A percentile compares a stretch with the other conserved stretches of the same genome.
Conservation (phyloP, 1,140 invertebrate genomes). For the Hycleus cichorii region DNA sequence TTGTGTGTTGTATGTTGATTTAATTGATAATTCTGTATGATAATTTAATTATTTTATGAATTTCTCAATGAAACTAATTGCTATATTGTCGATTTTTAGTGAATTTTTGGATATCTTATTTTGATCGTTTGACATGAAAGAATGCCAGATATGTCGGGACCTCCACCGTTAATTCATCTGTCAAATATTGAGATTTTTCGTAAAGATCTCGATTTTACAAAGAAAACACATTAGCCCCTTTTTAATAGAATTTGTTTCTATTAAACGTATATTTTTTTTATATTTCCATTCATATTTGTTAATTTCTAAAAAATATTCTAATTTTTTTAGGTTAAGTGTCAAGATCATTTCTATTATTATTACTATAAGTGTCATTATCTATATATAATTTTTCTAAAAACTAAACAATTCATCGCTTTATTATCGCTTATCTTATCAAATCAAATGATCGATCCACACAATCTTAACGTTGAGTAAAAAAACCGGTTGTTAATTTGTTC, state of each 20-base stretch:
- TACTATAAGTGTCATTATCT: too few species aligned
- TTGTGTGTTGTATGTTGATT: background rate
- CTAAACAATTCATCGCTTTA: too few species aligned
- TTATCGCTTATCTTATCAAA: slow-evolving; percentile 1
- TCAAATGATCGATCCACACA: background rate
- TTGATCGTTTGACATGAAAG: background rate
- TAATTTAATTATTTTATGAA: background rate
- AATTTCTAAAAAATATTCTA: too few species aligned
- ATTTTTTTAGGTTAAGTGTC: too few species aligned
- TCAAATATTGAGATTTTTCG: background rate
- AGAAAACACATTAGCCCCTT: too few species aligned
- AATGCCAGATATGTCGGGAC: background rate
- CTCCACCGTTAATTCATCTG: background rate
- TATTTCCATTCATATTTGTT: too few species aligned
- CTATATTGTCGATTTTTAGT: background rate
- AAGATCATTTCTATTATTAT: too few species aligned
- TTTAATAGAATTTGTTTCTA: too few species aligned
- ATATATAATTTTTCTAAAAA: too few species aligned
- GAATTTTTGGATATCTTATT: background rate
- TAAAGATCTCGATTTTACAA: too few species aligned
- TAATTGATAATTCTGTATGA: background rate
- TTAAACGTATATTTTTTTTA: too few species aligned
- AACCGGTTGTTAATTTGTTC: background rate
- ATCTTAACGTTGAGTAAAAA: background rate
- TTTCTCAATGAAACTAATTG: background rate